Base-by-base conservation (phyloP, 2,888 invertebrate genomes). In the Melieria omissa region DNA sequence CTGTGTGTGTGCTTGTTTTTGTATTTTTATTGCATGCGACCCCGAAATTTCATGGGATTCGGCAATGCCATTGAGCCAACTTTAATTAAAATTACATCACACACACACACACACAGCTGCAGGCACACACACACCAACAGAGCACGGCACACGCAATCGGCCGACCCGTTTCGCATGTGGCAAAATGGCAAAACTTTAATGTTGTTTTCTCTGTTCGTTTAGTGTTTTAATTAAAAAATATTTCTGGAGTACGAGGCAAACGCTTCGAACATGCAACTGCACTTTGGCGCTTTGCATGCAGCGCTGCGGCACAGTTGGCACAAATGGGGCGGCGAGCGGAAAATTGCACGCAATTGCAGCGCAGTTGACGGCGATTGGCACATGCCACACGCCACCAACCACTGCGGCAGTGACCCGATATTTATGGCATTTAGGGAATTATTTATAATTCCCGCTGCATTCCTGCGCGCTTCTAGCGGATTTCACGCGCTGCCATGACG, bases 371-470 rank as follows among this genome's bases (percentile, higher is more conserved):
- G 8, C 9, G 16, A 7, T 16, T 4, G 7, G 41, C 63, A 3
- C 6, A 29, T 52, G 12, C 41, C 12, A 47, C 52, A 47, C 12
- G 64, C 42, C 7, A 44, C 46, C 49, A 7, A 45, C 10, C 46
- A 14, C 54, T 42, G 44, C 10, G 14, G 7, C 10, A 44, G 49
- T 52, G 67, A 67, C 67, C 67, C 61, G 67, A 52, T 60, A 67
- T 67, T 67, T 67, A 67, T 61, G 49, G 49, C 67, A 60, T 67
- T 67, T 67, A 67, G 67, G 67, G 67, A 58, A 61, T 29, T 29
- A 29, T 67, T 67, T 67, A 67, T 67, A 67, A 67, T 44, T 49
- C 67, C 12, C 67, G 42, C n/a, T 58, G 58, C 58, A 49, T 47
- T 66, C 58, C 57, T 66, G 66, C 58, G 58, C 46, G 66, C 9